A percentile compares a stretch with the other conserved stretches of the same genome.
Evolutionary conservation across 1,140 invertebrate genomes (phyloP).

Genomic region (Cydia splendana): DNA sequence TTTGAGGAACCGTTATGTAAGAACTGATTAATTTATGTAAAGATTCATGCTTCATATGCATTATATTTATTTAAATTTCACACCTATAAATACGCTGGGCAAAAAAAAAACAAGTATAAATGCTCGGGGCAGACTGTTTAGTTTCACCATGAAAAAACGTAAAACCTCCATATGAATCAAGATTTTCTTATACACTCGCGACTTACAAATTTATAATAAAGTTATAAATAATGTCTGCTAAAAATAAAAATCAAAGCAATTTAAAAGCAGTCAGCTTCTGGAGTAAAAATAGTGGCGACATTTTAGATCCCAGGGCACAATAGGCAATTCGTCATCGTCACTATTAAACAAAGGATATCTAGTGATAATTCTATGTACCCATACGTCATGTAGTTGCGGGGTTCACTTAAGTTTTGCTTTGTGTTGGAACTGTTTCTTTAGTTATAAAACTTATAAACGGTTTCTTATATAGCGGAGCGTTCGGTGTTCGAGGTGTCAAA

Average conservation of each 20-base stretch:
- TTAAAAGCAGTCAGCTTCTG: background rate
- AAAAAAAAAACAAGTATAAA: too few species aligned
- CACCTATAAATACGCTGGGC: too few species aligned
- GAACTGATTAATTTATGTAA: too few species aligned
- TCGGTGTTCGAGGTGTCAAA: too few species aligned
- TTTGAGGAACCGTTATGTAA: too few species aligned
- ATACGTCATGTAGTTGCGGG: background rate
- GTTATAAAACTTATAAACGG: too few species aligned
- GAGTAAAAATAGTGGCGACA: constrained; percentile 24
- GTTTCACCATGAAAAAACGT: background rate
- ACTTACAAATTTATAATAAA: background rate
- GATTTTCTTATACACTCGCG: background rate
- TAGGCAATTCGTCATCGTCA: constrained; percentile 42
- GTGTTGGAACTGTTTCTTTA: too few species aligned
- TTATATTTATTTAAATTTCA: too few species aligned
- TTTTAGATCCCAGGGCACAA: constrained; percentile 32
- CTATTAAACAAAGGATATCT: constrained; percentile 31
- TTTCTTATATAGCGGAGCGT: too few species aligned
- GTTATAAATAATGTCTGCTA: background rate
- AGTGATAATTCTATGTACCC: background rate
- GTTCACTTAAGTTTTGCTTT: background rate
- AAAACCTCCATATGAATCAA: background rate
- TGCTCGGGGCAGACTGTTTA: background rate
- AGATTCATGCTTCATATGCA: too few species aligned
- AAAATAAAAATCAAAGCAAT: constrained; percentile 17